Evolutionary conservation across 2,113 vertebrate genomes (phyloP).

Genomic region (Pelecanus crispus): DNA sequence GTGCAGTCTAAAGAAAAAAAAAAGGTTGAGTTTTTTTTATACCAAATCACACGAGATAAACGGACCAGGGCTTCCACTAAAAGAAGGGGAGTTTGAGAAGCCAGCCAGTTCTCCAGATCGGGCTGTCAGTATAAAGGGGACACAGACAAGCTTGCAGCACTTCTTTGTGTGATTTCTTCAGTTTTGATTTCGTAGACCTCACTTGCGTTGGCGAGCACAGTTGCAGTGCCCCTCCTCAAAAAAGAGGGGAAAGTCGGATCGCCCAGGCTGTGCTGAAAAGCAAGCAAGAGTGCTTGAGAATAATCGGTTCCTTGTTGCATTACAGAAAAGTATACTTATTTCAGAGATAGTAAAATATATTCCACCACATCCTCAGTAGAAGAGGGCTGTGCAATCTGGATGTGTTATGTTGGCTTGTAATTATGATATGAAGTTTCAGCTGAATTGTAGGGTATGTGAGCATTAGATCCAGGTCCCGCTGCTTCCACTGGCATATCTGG

Average conservation of each 20-base stretch:
- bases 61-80: not conserved
- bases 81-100: not conserved
- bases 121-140: not conserved
- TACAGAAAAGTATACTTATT: slow-evolving; percentile 5
- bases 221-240: not conserved
- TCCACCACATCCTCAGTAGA: not conserved
- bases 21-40: not conserved
- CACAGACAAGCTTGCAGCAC: not conserved
- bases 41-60: not conserved
- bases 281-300: not conserved
- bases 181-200: not conserved
- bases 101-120: not conserved
- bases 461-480: not conserved
- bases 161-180: not conserved
- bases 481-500: not conserved
- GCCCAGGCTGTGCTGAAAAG: not conserved
- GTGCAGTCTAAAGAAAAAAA: not conserved
- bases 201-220: not conserved
- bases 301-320: not conserved
- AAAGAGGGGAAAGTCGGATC: not conserved
- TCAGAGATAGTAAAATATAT: not conserved
- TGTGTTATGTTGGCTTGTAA: not conserved
- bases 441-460: not conserved
- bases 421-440: not conserved
- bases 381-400: not conserved